phyloP scores from a whole-genome alignment of 1,140 invertebrate species.

The Lordiphosa mommai region DNA sequence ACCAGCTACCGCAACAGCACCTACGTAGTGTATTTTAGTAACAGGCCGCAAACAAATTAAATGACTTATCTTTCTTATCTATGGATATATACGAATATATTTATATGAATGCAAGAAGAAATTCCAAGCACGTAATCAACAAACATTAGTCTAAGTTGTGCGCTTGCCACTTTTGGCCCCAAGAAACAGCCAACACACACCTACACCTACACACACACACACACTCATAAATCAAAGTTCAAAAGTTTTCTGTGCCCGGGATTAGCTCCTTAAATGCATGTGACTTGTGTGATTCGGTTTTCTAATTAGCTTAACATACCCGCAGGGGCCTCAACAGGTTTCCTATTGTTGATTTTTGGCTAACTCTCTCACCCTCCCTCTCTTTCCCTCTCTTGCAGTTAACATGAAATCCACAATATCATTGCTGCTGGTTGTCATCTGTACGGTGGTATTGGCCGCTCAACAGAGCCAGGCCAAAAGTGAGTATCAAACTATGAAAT shows the following conservation, averaged over 20 bases:
- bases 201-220: background rate
- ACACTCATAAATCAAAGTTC: slow-evolving; percentile 70
- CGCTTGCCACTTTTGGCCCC: slow-evolving; percentile 28
- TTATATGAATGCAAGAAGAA: slow-evolving; percentile 12
- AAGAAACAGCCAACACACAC: too few relatives aligned
- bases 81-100: slow-evolving; percentile 17
- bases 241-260: slow-evolving; percentile 58
- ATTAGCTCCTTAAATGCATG: slow-evolving; percentile 63
- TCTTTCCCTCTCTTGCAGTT: slow-evolving; percentile 37
- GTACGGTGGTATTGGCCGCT: slow-evolving; percentile 73
- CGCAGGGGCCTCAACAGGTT: slow-evolving; percentile 53
- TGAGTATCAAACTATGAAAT: slow-evolving; percentile 58
- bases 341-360: background rate
- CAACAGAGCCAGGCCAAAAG: slow-evolving; percentile 78
- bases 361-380: background rate
- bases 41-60: slow-evolving; percentile 21
- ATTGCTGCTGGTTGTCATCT: slow-evolving; percentile 71
- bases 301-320: slow-evolving; percentile 59
- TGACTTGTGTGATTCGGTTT: slow-evolving; percentile 45
- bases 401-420: slow-evolving; percentile 77
- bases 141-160: slow-evolving; percentile 50
- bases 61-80: slow-evolving; percentile 39
- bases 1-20: slow-evolving; percentile 3
- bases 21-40: slow-evolving; percentile 3
- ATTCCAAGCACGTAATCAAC: slow-evolving; percentile 67